phyloP scores from a whole-genome alignment of 2,797 vertebrate species.

The Alosa sapidissima region DNA sequence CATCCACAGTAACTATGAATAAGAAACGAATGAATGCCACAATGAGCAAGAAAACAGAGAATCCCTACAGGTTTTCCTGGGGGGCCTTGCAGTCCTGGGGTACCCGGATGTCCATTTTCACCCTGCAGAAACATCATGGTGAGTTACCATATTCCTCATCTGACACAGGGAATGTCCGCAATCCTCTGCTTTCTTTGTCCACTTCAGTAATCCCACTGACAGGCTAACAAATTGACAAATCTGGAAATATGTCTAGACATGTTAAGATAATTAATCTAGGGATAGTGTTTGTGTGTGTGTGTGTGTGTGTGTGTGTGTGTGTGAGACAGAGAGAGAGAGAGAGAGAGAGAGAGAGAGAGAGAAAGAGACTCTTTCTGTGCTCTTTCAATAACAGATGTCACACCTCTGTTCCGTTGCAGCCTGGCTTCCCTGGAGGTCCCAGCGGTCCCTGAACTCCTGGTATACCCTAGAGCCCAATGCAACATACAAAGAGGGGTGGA shows the following conservation, averaged over 20 bases:
- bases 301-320: neutral
- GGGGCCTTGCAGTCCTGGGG: constrained; percentile 31
- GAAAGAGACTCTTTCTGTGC: neutral
- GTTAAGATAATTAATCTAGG: no score
- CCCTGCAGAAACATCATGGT: constrained; percentile 7
- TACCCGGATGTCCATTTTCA: constrained; percentile 31
- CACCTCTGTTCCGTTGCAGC: constrained; percentile 91
- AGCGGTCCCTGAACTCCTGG: constrained; percentile 87
- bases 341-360: neutral
- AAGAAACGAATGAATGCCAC: neutral
- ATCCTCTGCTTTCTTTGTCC: neutral
- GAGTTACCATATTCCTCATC: neutral
- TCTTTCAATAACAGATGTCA: neutral
- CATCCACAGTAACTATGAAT: neutral
- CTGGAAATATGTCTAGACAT: neutral
- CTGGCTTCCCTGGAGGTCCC: constrained; percentile 79
- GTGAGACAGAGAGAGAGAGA: neutral
- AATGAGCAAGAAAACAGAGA: neutral
- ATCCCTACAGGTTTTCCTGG: constrained; percentile 33
- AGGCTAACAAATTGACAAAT: neutral
- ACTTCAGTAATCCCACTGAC: neutral
- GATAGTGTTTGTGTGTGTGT: neutral
- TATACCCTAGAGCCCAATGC: constrained; percentile 71
- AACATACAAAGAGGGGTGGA: constrained; percentile 13
- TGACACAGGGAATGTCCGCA: neutral